These are phyloP conservation scores for Latrodectus geometricus DNA, from an alignment of 1,140 invertebrate species.

Conservation along the genomic window DNA sequence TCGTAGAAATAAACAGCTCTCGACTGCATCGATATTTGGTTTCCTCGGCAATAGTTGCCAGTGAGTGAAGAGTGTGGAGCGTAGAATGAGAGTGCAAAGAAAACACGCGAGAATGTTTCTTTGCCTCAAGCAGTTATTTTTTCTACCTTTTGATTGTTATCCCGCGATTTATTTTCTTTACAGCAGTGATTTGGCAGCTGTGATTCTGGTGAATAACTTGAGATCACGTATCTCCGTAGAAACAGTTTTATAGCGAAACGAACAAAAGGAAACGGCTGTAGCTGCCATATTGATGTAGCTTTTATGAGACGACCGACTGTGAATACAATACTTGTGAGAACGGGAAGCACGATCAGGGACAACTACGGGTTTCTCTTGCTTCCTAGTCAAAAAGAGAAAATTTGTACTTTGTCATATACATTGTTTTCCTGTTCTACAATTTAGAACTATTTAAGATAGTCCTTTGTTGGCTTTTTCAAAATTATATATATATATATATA, in stretches of 20 bases:
- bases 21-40: background rate
- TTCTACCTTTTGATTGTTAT: conserved; percentile 24
- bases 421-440: background rate
- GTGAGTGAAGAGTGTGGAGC: background rate
- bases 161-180: conserved; percentile 37
- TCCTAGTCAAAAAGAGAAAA: background rate
- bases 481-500: no score
- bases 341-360: background rate
- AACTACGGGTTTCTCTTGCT: background rate
- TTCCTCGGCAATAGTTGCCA: background rate
- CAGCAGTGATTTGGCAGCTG: conserved; percentile 26
- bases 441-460: no score
- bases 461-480: no score
- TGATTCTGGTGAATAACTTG: conserved; percentile 22
- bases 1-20: background rate
- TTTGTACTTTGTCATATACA: background rate
- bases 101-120: conserved; percentile 29
- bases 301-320: conserved; percentile 17
- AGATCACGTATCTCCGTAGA: conserved; percentile 25
- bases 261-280: conserved; percentile 10
- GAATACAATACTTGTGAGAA: background rate
- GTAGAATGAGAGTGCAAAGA: conserved; percentile 12
- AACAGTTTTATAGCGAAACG: conserved; percentile 28
- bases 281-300: conserved; percentile 33
- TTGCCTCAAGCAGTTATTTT: background rate